Evolutionary conservation across 2,888 invertebrate genomes (phyloP), one percentile per base, ranked within the genome.

Genomic region (Agriopis aurantiaria): DNA sequence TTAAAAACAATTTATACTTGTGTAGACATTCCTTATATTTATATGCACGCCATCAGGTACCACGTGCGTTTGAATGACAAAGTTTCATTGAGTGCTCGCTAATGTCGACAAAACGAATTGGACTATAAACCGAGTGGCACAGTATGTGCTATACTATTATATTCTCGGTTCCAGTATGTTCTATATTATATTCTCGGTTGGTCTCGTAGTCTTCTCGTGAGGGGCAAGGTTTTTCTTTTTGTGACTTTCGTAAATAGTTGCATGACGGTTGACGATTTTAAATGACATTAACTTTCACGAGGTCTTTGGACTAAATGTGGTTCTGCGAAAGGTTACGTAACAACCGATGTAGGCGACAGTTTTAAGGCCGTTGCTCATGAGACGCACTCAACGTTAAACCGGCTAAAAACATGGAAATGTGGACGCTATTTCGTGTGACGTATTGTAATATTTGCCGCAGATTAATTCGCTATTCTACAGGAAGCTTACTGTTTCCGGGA

Each of bases 91-190:
- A 71, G 72, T 67, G 71, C 65, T 58, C 65, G 52, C 58, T 61
- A 51, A 62, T 62, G 57, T 57, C 49, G 48, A 53, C 55, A 33
- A 59, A 59, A 17, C 61, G 33, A 33, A 62, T 62, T 62, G 62
- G 53, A 62, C 53, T 62, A 55, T 62, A 62, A 33, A 62, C 46
- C 33, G 14, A n/a, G 43, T 43, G 43, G 51, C 14, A 9, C n/a
- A 8, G 48, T 33, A n/a, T n/a, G n/a, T n/a, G n/a, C n/a, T n/a
- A n/a, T n/a, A n/a, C n/a, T n/a, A n/a, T n/a, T n/a, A n/a, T n/a
- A n/a, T n/a, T n/a, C n/a, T n/a, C n/a, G n/a, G n/a, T n/a, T n/a
- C 69, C 63, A 68, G 61, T 64, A 52, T 17, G 45, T 64, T 70
- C 65, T 8, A 33, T n/a, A n/a, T 52, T 41, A 65, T 41, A 65